These are phyloP conservation scores for Melieria picta DNA, from an alignment of 2,888 invertebrate genomes.

Conservation along the genomic window DNA sequence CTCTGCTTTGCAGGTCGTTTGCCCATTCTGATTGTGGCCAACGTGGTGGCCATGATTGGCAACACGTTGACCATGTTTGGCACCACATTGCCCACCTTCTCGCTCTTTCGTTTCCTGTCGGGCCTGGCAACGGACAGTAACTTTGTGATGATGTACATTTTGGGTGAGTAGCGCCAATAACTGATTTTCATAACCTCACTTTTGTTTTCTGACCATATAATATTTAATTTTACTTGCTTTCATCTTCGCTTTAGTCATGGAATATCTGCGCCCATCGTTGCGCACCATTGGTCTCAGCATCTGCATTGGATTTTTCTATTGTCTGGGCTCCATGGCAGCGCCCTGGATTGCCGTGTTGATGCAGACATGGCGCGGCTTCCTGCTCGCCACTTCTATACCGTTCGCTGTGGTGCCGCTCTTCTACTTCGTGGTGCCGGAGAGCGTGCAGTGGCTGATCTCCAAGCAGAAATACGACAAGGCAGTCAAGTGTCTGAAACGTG, in stretches of 20 bases:
- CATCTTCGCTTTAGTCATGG: constrained; percentile 67
- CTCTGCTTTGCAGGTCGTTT: constrained; percentile 63
- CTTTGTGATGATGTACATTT: constrained; percentile 73
- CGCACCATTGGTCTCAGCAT: constrained; percentile 70
- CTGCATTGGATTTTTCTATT: constrained; percentile 71
- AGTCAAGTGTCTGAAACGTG: constrained; percentile 67
- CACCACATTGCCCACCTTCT: constrained; percentile 66
- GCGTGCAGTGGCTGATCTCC: constrained; percentile 71
- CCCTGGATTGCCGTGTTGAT: constrained; percentile 68
- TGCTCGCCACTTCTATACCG: constrained; percentile 68
- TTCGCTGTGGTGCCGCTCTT: constrained; percentile 66
- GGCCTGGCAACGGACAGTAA: constrained; percentile 72
- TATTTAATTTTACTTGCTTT: not conserved
- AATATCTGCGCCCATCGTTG: constrained; percentile 68
- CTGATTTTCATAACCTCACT: not conserved
- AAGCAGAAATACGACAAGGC: constrained; percentile 68
- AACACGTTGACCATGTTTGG: constrained; percentile 69
- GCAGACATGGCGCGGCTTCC: constrained; percentile 68
- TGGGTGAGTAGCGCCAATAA: constrained; percentile 63
- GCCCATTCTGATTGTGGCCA: constrained; percentile 69
- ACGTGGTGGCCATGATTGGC: constrained; percentile 68
- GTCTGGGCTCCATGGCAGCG: constrained; percentile 68
- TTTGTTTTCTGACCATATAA: not conserved
- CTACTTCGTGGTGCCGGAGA: constrained; percentile 70
- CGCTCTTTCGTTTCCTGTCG: constrained; percentile 69